phyloP scores from a whole-genome alignment of 2,888 invertebrate genomes.

The Rhingia rostrata region DNA sequence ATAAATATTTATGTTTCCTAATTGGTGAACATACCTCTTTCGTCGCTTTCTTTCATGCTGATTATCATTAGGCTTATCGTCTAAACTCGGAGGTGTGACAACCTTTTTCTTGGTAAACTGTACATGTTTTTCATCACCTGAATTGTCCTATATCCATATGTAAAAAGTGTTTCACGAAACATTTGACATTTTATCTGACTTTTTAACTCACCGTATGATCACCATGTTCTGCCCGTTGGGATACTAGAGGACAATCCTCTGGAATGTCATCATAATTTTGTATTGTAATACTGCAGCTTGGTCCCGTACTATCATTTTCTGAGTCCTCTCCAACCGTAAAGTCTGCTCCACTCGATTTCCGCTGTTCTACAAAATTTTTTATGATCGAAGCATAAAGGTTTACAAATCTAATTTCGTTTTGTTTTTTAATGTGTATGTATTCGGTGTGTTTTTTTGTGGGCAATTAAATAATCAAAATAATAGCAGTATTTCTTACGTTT shows the following conservation, averaged over 20 bases:
- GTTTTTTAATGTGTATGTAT: constrained; percentile 11
- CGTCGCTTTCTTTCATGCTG: constrained; percentile 83
- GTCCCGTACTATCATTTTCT: constrained; percentile 81
- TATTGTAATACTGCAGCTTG: constrained; percentile 78
- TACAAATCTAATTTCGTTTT: constrained; percentile 23
- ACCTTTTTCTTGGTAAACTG: constrained; percentile 83
- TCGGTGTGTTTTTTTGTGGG: constrained; percentile 13
- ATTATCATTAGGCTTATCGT: constrained; percentile 82
- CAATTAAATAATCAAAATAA: neutral
- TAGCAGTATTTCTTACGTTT: constrained; percentile 75
- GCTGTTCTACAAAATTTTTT: constrained; percentile 78
- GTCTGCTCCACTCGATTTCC: constrained; percentile 78
- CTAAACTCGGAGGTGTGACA: constrained; percentile 81
- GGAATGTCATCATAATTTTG: constrained; percentile 82
- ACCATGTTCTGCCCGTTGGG: constrained; percentile 83
- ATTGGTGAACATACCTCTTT: constrained; percentile 81
- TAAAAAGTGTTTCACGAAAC: neutral
- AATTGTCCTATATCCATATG: constrained; percentile 78
- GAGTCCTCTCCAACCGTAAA: constrained; percentile 82
- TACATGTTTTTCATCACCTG: constrained; percentile 83
- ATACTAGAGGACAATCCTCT: constrained; percentile 83
- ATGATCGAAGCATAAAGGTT: constrained; percentile 44
- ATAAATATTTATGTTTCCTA: neutral
- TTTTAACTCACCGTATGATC: constrained; percentile 80
- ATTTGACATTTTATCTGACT: neutral